Conservation (phyloP, 2,113 vertebrate species). For the Orientallactaga bullata region DNA sequence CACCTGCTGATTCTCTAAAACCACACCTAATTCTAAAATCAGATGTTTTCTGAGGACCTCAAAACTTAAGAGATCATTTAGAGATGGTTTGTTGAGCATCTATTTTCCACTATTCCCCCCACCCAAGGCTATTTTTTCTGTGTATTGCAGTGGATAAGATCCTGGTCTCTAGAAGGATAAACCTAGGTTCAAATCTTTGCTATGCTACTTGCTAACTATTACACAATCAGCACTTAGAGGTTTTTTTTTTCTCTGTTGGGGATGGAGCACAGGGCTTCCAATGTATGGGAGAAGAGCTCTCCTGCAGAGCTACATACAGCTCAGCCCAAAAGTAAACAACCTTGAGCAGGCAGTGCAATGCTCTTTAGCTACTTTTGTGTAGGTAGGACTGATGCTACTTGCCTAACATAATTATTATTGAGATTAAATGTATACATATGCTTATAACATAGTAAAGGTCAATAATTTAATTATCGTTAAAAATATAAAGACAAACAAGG, state of each 20-base stretch:
- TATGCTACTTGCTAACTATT: not conserved
- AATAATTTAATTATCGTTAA: conserved; percentile 48
- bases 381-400: conserved; percentile 1
- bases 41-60: not conserved
- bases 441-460: conserved; percentile 28
- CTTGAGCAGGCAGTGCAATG: not conserved
- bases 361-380: not conserved
- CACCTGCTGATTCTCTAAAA: not conserved
- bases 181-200: not conserved
- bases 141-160: not conserved
- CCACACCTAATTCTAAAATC: not conserved
- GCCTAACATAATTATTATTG: not conserved
- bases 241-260: not conserved
- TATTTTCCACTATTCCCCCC: not conserved
- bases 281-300: not conserved
- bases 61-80: not conserved
- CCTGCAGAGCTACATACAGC: not conserved
- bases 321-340: not conserved
- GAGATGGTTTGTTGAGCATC: not conserved
- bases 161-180: not conserved
- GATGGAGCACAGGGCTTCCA: not conserved
- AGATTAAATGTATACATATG: conserved; percentile 22
- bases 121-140: not conserved
- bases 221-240: not conserved
- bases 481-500: not conserved